Evolutionary conservation across 2,888 invertebrate genomes (phyloP).

Genomic region (Deroplatys truncata): DNA sequence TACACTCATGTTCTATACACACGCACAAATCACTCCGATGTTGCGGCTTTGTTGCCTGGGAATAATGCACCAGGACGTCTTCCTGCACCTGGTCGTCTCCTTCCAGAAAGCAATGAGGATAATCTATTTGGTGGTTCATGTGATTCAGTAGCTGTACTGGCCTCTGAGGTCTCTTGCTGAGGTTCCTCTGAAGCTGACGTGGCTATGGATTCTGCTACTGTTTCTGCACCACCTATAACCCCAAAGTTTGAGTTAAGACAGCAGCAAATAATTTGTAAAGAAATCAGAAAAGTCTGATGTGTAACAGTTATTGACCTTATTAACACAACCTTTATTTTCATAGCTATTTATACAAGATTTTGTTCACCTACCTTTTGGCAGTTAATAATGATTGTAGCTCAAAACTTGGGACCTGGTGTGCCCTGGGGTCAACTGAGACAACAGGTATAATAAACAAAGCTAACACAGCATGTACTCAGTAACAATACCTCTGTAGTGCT

Average conservation of each 20-base stretch:
- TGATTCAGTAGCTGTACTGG: slow-evolving; percentile 8
- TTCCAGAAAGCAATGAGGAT: slow-evolving; percentile 20
- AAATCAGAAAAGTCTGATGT: too few relatives aligned
- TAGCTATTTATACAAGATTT: too few relatives aligned
- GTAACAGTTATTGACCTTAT: too few relatives aligned
- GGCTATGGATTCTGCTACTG: neutral
- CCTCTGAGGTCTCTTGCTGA: slow-evolving; percentile 2
- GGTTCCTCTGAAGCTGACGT: slow-evolving; percentile 11
- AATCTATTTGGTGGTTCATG: slow-evolving; percentile 22
- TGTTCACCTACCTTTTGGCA: too few relatives aligned
- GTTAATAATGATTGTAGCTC: too few relatives aligned
- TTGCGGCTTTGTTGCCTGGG: neutral
- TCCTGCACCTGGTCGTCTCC: slow-evolving; percentile 15
- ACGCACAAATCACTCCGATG: neutral
- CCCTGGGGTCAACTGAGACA: too few relatives aligned
- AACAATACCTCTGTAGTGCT: too few relatives aligned
- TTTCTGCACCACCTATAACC: slow-evolving; percentile 11
- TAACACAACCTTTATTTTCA: too few relatives aligned
- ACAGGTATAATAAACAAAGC: too few relatives aligned
- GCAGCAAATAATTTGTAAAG: neutral
- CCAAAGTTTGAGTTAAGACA: neutral
- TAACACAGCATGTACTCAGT: too few relatives aligned
- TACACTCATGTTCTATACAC: neutral
- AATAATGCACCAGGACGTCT: slow-evolving; percentile 21
- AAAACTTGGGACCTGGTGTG: too few relatives aligned